Percentiles rank a stretch among this genome's conserved stretches.
Conservation (phyloP, 2,888 invertebrate species). For the Harpalus rufipes region DNA sequence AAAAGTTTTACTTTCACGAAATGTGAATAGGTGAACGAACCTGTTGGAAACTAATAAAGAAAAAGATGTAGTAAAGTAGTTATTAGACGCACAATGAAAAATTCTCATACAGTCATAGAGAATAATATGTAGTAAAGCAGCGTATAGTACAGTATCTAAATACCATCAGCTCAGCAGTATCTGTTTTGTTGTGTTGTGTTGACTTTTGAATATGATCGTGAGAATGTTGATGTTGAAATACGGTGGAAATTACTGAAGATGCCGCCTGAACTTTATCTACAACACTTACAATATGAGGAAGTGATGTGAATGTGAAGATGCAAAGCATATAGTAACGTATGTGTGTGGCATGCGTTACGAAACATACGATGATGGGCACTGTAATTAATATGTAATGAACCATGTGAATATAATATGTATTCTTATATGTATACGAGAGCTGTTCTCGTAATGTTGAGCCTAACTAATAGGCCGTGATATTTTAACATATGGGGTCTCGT, state of each 20-base stretch:
- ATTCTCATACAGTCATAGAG: neutral
- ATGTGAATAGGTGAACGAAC: too few relatives aligned
- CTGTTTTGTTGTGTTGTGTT: neutral
- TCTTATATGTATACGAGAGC: too few relatives aligned
- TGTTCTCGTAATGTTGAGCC: too few relatives aligned
- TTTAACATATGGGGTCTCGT: too few relatives aligned
- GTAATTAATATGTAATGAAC: too few relatives aligned
- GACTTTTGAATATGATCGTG: conserved; percentile 45
- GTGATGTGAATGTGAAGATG: neutral
- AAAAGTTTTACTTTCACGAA: too few relatives aligned
- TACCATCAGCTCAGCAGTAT: conserved; percentile 27
- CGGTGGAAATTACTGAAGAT: conserved; percentile 5
- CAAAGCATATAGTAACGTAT: too few relatives aligned
- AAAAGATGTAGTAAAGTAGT: neutral
- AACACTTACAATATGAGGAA: conserved; percentile 1
- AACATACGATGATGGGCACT: too few relatives aligned
- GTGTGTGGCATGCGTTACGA: too few relatives aligned
- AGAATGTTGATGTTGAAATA: conserved; percentile 8
- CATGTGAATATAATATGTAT: too few relatives aligned
- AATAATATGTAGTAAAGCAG: neutral
- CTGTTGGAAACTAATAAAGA: too few relatives aligned
- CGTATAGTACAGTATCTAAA: conserved; percentile 27
- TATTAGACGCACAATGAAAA: neutral
- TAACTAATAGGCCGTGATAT: too few relatives aligned
- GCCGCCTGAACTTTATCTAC: neutral